These are phyloP conservation scores for Conus betulinus DNA, from an alignment of 1,140 invertebrate species.

Conservation along the genomic window DNA sequence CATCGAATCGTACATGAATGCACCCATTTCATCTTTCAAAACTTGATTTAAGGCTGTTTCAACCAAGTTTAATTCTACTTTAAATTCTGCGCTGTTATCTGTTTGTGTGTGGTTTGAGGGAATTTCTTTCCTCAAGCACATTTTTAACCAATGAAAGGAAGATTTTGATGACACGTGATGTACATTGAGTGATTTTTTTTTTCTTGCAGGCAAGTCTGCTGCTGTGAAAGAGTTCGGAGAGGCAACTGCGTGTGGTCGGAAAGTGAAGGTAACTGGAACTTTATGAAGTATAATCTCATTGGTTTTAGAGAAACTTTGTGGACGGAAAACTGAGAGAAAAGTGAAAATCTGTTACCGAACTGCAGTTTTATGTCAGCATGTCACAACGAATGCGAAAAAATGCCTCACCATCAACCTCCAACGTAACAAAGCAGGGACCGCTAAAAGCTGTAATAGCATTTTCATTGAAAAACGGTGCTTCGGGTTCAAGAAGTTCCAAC, in stretches of 20 bases:
- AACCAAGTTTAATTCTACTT: neutral
- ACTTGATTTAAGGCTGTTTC: neutral
- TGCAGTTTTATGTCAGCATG: constrained; percentile 4
- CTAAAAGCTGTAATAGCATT: constrained; percentile 66
- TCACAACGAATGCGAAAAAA: constrained; percentile 55
- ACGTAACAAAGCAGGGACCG: constrained; percentile 56
- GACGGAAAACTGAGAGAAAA: neutral
- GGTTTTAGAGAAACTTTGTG: neutral
- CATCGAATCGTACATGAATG: neutral
- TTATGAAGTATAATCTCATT: neutral
- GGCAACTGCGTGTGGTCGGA: neutral
- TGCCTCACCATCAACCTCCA: constrained; percentile 54
- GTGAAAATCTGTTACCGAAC: neutral
- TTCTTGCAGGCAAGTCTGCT: neutral
- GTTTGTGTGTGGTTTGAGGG: neutral
- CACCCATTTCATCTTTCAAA: neutral
- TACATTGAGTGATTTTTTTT: too few relatives aligned
- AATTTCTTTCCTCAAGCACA: neutral
- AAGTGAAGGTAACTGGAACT: neutral
- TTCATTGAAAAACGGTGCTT: constrained; percentile 54
- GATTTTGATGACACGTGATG: neutral
- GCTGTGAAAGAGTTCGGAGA: neutral
- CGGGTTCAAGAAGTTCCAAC: constrained; percentile 44
- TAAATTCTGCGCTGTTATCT: too few relatives aligned
- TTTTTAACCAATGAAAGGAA: neutral